Base-by-base conservation (phyloP, 1,140 invertebrate species). In the Carcinoscorpius rotundicauda region DNA sequence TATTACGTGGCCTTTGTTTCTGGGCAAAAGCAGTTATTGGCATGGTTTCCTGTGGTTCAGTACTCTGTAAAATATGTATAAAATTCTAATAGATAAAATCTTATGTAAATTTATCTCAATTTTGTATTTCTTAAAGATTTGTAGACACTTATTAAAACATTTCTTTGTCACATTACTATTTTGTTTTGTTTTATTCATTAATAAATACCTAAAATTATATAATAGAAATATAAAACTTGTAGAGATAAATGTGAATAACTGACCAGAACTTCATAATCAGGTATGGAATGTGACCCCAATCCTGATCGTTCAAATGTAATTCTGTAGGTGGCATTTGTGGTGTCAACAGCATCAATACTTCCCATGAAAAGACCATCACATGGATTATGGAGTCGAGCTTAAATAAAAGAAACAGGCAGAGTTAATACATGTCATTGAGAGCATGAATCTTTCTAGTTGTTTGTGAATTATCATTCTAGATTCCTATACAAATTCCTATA, bases 331-430 rank as follows among this genome's bases (percentile, higher is more conserved):
- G 95, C 94, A 74, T 95, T 93, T 4, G 92, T 88, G 3, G 93
- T 95, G 75, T 98, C 93, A n/a, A 98, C 87, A 53, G 94, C 97
- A 79, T 98, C 95, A 68, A 99, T 93, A 56, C 86, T 89, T 5
- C 96, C 97, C 63, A 89, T 94, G 74, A 97, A 98, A 50, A 99
- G 81, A 10, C 97, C 96, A 82, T 98, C 95, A 79, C 98, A 93
- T 5, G 95, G 94, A 75, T 86, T 86, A 60, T 94, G 81, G 69
- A 98, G 76, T 69, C 94, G 73, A 11, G 76, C 76, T 29, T 29
- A 29, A 29, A 29, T 29, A 29, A 29, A 29, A 29, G 66, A 67
- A 62, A 6, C 29, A 55, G 29, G 29, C 2, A 29, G 29, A 29
- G 29, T 29, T 29, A 29, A 29, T 29, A 29, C 29, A 29, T 29